Conservation (phyloP, 2,113 vertebrate genomes). For the Plecturocebus donacophilus region DNA sequence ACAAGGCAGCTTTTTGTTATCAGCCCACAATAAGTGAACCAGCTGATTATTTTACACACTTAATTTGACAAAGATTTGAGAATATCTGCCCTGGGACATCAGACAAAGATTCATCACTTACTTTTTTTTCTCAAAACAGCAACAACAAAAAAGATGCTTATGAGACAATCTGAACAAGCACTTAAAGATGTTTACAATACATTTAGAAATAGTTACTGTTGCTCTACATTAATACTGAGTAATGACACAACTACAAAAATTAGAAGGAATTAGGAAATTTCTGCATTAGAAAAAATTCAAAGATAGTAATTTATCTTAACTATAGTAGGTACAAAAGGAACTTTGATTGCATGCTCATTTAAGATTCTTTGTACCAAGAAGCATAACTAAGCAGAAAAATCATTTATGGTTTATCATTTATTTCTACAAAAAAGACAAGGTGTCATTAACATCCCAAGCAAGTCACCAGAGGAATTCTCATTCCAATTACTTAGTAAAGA, state of each 20-base stretch:
- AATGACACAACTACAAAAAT: slow-evolving; percentile 53
- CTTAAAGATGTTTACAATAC: not conserved
- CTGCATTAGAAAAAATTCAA: not conserved
- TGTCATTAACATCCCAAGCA: not conserved
- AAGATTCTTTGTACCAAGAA: not conserved
- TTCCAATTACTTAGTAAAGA: not conserved
- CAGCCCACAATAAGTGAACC: not conserved
- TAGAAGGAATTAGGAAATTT: slow-evolving; percentile 28
- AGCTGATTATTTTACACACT: not conserved
- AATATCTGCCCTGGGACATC: not conserved
- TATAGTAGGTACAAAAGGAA: not conserved
- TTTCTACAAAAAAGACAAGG: not conserved
- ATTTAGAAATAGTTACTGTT: not conserved
- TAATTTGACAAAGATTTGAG: not conserved
- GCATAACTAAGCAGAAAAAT: not conserved
- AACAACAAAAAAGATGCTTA: not conserved
- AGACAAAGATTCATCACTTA: not conserved
- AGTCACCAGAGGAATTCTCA: not conserved
- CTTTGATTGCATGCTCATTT: not conserved
- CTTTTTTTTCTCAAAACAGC: not conserved
- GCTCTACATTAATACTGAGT: slow-evolving; percentile 32
- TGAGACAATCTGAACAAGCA: not conserved
- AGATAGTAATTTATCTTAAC: slow-evolving; percentile 28
- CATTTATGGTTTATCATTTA: not conserved
- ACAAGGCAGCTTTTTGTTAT: not conserved